phyloP scores from a whole-genome alignment of 2,888 invertebrate genomes.

The Leucania comma region DNA sequence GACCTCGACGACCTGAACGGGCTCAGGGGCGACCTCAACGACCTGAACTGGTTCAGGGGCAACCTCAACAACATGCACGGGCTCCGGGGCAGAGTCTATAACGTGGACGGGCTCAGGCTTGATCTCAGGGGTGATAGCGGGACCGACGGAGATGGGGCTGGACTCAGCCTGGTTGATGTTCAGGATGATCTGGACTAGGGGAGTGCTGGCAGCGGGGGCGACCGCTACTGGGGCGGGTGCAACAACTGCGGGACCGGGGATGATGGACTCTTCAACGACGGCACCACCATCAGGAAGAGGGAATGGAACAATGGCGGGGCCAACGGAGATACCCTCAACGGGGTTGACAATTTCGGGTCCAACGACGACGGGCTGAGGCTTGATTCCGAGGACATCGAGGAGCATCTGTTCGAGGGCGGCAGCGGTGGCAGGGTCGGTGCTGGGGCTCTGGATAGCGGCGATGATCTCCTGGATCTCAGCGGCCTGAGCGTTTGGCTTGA shows the following conservation, averaged over 20 bases:
- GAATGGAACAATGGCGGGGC: constrained; percentile 64
- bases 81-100: background rate
- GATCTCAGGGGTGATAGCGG: constrained; percentile 29
- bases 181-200: constrained; percentile 69
- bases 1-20: constrained; percentile 37
- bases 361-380: constrained; percentile 46
- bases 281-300: constrained; percentile 55
- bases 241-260: constrained; percentile 30
- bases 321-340: constrained; percentile 52
- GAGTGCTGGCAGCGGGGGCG: constrained; percentile 49
- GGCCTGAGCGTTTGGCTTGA: constrained; percentile 48
- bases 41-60: constrained; percentile 52
- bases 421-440: constrained; percentile 78
- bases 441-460: constrained; percentile 78
- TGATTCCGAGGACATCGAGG: constrained; percentile 37
- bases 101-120: constrained; percentile 29
- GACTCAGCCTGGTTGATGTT: constrained; percentile 63
- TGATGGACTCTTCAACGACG: constrained; percentile 19
- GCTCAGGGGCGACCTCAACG: constrained; percentile 21
- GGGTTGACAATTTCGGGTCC: constrained; percentile 62
- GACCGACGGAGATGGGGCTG: constrained; percentile 46
- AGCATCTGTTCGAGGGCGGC: constrained; percentile 64
- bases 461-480: constrained; percentile 74
- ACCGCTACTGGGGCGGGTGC: constrained; percentile 32
- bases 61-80: constrained; percentile 35